Evolutionary conservation across 1,140 invertebrate genomes (phyloP).

Genomic region (Scaptomyza graminum): DNA sequence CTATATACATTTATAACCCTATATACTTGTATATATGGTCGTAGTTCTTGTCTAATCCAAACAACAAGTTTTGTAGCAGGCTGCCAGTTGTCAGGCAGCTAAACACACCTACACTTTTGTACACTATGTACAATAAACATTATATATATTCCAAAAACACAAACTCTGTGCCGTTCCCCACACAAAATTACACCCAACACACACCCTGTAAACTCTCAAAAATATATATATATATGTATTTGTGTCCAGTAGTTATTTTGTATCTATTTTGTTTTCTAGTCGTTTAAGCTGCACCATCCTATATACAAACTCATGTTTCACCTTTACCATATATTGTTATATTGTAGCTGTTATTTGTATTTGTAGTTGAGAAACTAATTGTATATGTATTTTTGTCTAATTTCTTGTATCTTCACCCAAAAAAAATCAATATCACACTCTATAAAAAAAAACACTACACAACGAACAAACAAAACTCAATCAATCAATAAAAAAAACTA

Average conservation of each 20-base stretch:
- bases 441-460: slow-evolving; percentile 65
- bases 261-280: slow-evolving; percentile 42
- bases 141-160: slow-evolving; percentile 24
- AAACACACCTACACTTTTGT: slow-evolving; percentile 27
- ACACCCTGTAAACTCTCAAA: slow-evolving; percentile 56
- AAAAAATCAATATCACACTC: slow-evolving; percentile 69
- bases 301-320: slow-evolving; percentile 27
- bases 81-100: slow-evolving; percentile 42
- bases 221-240: slow-evolving; percentile 14
- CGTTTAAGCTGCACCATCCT: slow-evolving; percentile 56
- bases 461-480: slow-evolving; percentile 46
- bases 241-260: slow-evolving; percentile 53
- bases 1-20: slow-evolving; percentile 18
- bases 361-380: slow-evolving; percentile 82
- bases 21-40: slow-evolving; percentile 23
- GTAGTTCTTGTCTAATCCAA: slow-evolving; percentile 76
- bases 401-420: slow-evolving; percentile 82
- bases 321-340: slow-evolving; percentile 38
- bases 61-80: slow-evolving; percentile 24
- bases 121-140: slow-evolving; percentile 41
- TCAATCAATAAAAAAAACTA: slow-evolving; percentile 38
- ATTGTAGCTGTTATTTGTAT: slow-evolving; percentile 67
- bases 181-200: slow-evolving; percentile 35
- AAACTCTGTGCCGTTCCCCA: slow-evolving; percentile 33
- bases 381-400: slow-evolving; percentile 83